Conservation (phyloP, 2,888 invertebrate species). For the Calameuta pallipes region DNA sequence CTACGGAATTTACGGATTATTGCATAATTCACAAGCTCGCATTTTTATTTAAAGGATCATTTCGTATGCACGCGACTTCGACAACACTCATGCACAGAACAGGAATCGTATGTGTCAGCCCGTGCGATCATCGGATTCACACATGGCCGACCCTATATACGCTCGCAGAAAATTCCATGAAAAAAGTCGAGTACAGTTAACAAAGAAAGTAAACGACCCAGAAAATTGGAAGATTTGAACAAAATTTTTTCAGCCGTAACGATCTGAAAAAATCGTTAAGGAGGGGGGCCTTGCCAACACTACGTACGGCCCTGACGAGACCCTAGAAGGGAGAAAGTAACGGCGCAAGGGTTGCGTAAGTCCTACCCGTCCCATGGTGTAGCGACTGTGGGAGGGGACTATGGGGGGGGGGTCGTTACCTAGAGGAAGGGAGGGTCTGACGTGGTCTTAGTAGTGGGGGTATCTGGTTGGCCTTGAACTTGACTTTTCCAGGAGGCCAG, state of each 20-base stretch:
- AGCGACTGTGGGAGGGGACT: constrained; percentile 23
- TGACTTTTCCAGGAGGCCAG: constrained; percentile 55
- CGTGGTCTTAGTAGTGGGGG: constrained; percentile 11
- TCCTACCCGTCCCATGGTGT: constrained; percentile 21
- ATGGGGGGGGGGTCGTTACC: background rate
- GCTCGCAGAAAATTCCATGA: background rate
- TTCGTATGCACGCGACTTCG: background rate
- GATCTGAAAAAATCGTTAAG: no score
- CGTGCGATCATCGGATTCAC: background rate
- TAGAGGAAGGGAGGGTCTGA: constrained; percentile 16
- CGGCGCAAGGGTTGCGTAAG: constrained; percentile 50
- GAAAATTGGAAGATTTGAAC: background rate
- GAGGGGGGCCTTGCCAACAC: background rate
- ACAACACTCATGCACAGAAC: background rate
- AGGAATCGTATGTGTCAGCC: background rate
- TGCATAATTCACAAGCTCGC: constrained; percentile 1
- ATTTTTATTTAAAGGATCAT: background rate
- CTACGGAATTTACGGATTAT: background rate
- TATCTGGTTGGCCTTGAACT: constrained; percentile 54
- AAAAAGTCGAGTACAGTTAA: background rate
- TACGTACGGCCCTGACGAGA: background rate
- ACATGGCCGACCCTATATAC: background rate
- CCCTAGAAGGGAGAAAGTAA: constrained; percentile 33
- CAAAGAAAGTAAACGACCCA: background rate
- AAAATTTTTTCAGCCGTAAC: background rate